Base-by-base conservation (phyloP, 2,113 vertebrate species). In the Corythornis cristatus region DNA sequence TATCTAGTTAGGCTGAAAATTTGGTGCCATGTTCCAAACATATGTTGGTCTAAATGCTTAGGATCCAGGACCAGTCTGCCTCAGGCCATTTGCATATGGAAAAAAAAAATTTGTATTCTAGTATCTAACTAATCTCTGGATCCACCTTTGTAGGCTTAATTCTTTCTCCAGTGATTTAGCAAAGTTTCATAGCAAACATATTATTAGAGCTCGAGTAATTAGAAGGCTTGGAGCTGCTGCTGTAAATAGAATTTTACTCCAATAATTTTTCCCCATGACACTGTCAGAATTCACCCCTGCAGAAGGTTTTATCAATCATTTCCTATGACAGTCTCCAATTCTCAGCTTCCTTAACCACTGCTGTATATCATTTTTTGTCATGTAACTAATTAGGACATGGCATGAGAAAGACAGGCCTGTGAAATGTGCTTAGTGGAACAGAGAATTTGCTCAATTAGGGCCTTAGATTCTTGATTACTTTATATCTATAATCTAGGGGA, bases 241-340 rank as follows among this genome's bases (percentile, higher is more conserved):
- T 72, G n/a, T 78, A 83, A 90, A 72, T 53, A 94, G 65, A 86
- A 78, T 90, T 94, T 83, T 88, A 53, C 65, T 89, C 74, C 48
- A 73, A 3, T 67, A 0, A 0, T 78, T 92, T 65, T 84, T 54
- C 25, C 31, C 19, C 11, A 22, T 71, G 74, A 64, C 31, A 43
- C 12, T 83, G 57, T 9, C 45, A 61, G 37, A 13, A n/a, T 7
- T 71, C 86, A 84, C 21, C 16, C 12, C n/a, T 65, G 31, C 33
- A 73, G 75, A 81, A 65, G 11, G 21, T 80, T 92, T 94, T 72
- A 88, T 94, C 45, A 88, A 57, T 90, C 70, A 82, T 72, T 95
- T 88, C 50, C 50, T 43, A 26, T 46, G 88, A 68, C 70, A 72
- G n/a, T 50, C 43, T 72, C 50, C 83, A 88, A 82, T 86, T 92